phyloP scores from a whole-genome alignment of 2,888 invertebrate species.

The Drosophila paranaensis region DNA sequence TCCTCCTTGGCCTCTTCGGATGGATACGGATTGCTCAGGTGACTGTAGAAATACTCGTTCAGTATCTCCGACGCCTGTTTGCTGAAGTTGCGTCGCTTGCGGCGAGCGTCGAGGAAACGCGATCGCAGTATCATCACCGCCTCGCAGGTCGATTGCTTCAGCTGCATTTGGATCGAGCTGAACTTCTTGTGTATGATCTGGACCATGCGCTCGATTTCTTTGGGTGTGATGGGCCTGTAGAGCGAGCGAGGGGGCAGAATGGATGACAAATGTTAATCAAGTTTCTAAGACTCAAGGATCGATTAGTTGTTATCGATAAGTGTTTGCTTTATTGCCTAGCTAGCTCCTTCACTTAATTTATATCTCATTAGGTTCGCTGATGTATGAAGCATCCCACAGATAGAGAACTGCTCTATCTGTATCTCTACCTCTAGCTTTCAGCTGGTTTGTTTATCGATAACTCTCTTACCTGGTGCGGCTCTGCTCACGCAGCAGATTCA shows the following conservation, averaged over 20 bases:
- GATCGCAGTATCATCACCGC: constrained; percentile 98
- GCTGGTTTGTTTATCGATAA: background rate
- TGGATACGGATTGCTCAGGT: constrained; percentile 99
- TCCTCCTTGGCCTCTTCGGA: constrained; percentile 99
- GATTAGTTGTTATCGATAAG: constrained; percentile 1
- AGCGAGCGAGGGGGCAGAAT: constrained; percentile 1
- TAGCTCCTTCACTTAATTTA: background rate
- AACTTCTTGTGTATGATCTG: constrained; percentile 99
- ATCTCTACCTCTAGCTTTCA: too few relatives aligned
- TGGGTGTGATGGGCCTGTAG: constrained; percentile 95
- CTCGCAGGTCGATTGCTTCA: constrained; percentile 99
- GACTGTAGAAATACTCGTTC: constrained; percentile 99
- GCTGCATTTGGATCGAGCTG: constrained; percentile 98
- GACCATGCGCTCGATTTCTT: constrained; percentile 99
- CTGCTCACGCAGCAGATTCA: constrained; percentile 98
- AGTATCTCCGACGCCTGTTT: constrained; percentile 99
- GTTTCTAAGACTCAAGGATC: background rate
- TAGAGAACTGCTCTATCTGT: too few relatives aligned
- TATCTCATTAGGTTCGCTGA: background rate
- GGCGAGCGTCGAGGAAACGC: constrained; percentile 91
- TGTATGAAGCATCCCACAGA: too few relatives aligned
- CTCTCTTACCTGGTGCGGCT: constrained; percentile 90
- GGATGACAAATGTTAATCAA: background rate
- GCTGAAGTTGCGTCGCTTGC: constrained; percentile 99
- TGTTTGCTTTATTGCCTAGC: background rate